These are phyloP conservation scores for Diarsia rubi DNA, from an alignment of 2,888 invertebrate genomes.

Conservation along the genomic window DNA sequence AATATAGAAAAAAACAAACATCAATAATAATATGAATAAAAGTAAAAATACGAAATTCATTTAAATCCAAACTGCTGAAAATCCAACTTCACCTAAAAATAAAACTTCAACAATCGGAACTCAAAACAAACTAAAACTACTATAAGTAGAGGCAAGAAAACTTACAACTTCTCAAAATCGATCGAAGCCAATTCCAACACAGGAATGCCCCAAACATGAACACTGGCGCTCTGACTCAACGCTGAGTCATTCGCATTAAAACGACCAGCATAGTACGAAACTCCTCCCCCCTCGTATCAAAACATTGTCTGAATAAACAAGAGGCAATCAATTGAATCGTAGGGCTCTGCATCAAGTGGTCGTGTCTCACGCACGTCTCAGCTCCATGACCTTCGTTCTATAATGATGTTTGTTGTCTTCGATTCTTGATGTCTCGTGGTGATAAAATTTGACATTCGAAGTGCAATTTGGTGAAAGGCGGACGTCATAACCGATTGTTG, in stretches of 20 bases:
- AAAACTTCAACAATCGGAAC: constrained; percentile 12
- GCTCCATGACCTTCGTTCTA: constrained; percentile 54
- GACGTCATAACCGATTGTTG: constrained; percentile 3
- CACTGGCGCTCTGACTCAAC: constrained; percentile 59
- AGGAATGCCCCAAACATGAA: constrained; percentile 63
- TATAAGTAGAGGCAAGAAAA: constrained; percentile 18
- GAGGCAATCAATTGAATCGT: constrained; percentile 52
- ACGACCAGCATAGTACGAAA: constrained; percentile 41
- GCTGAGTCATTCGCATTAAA: constrained; percentile 65
- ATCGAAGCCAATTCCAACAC: constrained; percentile 41
- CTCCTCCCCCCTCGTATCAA: constrained; percentile 25
- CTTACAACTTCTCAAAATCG: constrained; percentile 24
- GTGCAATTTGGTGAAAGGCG: constrained; percentile 40
- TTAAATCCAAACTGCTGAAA: background rate
- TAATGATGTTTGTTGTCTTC: constrained; percentile 60
- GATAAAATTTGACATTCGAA: constrained; percentile 40
- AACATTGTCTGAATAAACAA: constrained; percentile 10
- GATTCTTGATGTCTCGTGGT: constrained; percentile 47
- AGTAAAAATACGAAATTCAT: background rate
- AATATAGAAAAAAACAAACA: no score
- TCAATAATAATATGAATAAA: background rate
- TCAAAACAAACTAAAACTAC: constrained; percentile 24
- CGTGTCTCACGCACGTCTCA: constrained; percentile 63
- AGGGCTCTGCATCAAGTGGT: constrained; percentile 58
- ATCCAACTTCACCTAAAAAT: constrained; percentile 10